Evolutionary conservation across 1,140 invertebrate genomes (phyloP), one percentile per base, ranked within the genome.

Genomic region (Centruroides vittatus): DNA sequence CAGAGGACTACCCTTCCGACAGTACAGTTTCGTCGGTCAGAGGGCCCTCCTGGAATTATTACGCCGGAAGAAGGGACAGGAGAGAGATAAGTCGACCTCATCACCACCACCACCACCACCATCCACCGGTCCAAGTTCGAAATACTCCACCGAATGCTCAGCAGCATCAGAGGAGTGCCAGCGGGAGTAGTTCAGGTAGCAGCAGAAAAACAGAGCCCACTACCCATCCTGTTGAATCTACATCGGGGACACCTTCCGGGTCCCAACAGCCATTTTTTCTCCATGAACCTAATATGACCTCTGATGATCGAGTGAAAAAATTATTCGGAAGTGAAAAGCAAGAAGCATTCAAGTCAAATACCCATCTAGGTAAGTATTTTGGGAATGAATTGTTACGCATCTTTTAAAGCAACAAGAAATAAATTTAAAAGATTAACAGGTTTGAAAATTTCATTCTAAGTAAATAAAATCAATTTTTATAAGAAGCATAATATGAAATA

Each of bases 251-350:
- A 35, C 68, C 67, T 34, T 64, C 63, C 34, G 66, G 65, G 54
- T 65, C 65, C 34, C 59, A 64, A 47, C 59, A 73, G 65, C 67
- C 88, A 7, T 92, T 90, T 75, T 91, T 88, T 67, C 75, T 91
- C 47, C 88, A 92, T 73, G 84, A 85, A 69, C 87, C 81, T 36
- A 82, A 80, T 73, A 83, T 88, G 62, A 76, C 86, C 49, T 80
- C 83, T 5, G 86, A 87, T 70, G 85, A 86, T 67, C 78, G 85
- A 52, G 84, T 88, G 56, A 82, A 86, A 49, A 85, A 88, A 68
- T 74, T 92, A 49, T 92, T 92, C 71, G 81, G 59, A 41, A 8
- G 41, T 41, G 41, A 41, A 41, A 41, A 41, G 8, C 48, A 64
- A 64, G 47, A 64, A 64, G 23, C 55, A 34, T 41, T 41, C 41